Evolutionary conservation across 2,888 invertebrate species (phyloP).

Genomic region (Octodonta nipae): DNA sequence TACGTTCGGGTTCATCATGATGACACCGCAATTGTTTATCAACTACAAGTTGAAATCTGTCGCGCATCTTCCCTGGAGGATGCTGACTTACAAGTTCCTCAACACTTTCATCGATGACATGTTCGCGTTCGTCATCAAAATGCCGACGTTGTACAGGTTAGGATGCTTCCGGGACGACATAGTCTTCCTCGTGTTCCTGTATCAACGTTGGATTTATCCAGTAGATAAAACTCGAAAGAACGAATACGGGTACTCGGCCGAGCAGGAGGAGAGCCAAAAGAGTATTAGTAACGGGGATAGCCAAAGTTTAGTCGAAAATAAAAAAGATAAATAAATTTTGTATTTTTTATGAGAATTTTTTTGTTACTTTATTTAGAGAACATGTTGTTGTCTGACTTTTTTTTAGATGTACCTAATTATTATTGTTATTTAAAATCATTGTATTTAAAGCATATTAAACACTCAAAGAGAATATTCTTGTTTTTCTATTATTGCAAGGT

Average conservation of each 20-base stretch:
- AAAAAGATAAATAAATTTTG: slow-evolving; percentile 16
- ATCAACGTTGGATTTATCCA: slow-evolving; percentile 97
- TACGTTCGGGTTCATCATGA: slow-evolving; percentile 99
- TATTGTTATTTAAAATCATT: too few species aligned
- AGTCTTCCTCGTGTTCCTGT: slow-evolving; percentile 95
- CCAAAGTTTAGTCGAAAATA: slow-evolving; percentile 13
- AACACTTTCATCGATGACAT: slow-evolving; percentile 99
- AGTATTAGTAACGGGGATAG: slow-evolving; percentile 9
- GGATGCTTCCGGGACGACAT: slow-evolving; percentile 99
- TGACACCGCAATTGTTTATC: slow-evolving; percentile 99
- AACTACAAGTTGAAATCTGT: slow-evolving; percentile 99
- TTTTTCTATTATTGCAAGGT: too few species aligned
- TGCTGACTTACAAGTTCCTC: slow-evolving; percentile 98
- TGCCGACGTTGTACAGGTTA: slow-evolving; percentile 96
- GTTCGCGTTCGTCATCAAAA: slow-evolving; percentile 99
- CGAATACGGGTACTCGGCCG: slow-evolving; percentile 95
- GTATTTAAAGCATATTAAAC: too few species aligned
- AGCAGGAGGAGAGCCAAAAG: slow-evolving; percentile 30
- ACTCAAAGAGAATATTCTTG: too few species aligned
- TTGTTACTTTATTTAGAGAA: too few species aligned
- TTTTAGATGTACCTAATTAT: too few species aligned
- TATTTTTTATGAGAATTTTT: slow-evolving; percentile 5
- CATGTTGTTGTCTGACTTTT: too few species aligned
- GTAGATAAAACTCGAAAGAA: slow-evolving; percentile 90
- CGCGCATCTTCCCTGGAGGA: slow-evolving; percentile 97